Percentiles rank a stretch among this genome's conserved stretches.
phyloP scores from a whole-genome alignment of 2,888 invertebrate species.

The Xylota sylvarum region DNA sequence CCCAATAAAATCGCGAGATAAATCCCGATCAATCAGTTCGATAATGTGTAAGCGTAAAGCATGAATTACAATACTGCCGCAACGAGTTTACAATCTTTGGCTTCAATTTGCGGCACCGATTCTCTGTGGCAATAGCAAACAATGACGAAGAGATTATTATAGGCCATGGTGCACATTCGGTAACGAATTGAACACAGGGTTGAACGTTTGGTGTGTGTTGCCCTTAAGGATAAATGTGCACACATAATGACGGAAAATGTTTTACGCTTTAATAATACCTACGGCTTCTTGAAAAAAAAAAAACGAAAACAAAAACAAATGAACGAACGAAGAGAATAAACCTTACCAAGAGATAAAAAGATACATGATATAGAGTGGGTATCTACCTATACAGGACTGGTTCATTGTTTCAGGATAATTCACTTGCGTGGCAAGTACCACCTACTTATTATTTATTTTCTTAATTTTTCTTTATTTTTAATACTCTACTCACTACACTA shows the following conservation, averaged over 20 bases:
- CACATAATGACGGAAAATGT: constrained; percentile 72
- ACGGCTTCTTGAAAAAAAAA: constrained; percentile 57
- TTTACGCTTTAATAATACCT: constrained; percentile 70
- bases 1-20: constrained; percentile 71
- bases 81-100: constrained; percentile 46
- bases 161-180: constrained; percentile 34
- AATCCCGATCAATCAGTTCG: constrained; percentile 70
- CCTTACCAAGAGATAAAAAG: constrained; percentile 20
- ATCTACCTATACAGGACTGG: neutral
- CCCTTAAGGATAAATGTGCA: constrained; percentile 71
- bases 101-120: constrained; percentile 64
- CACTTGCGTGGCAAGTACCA: constrained; percentile 60
- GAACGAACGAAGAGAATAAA: constrained; percentile 8
- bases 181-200: constrained; percentile 1
- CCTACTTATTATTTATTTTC: constrained; percentile 61
- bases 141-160: constrained; percentile 68
- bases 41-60: constrained; percentile 53
- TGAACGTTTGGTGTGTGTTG: constrained; percentile 40
- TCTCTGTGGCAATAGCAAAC: constrained; percentile 66
- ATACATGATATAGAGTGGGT: constrained; percentile 3
- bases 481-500: neutral
- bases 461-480: constrained; percentile 14
- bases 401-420: constrained; percentile 64
- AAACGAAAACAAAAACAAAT: constrained; percentile 21
- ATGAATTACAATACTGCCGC: constrained; percentile 54